These are phyloP conservation scores for Chelonoidis abingdonii DNA, from an alignment of 2,113 vertebrate species.

Conservation along the genomic window DNA sequence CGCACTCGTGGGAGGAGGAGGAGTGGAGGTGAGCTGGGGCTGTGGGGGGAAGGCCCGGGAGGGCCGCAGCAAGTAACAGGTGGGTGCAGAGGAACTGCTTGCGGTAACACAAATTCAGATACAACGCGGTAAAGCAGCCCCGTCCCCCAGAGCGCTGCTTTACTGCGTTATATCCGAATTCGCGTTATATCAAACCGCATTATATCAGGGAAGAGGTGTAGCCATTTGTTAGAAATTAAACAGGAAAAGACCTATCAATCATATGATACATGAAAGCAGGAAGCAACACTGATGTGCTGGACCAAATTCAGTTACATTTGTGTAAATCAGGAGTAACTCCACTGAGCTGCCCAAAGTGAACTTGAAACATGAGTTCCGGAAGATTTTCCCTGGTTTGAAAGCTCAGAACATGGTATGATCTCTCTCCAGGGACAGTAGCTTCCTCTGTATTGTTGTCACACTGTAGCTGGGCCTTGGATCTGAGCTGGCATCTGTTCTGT, in stretches of 20 bases:
- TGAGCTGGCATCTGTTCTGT: background rate
- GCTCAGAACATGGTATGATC: background rate
- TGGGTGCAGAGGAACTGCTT: too few species aligned
- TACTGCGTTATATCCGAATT: too few species aligned
- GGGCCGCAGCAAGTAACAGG: too few species aligned
- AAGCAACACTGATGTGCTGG: background rate
- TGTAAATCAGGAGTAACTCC: accelerated
- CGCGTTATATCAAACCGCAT: too few species aligned
- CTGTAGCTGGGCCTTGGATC: accelerated
- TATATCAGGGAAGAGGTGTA: background rate
- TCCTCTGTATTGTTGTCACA: background rate
- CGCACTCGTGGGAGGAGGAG: too few species aligned
- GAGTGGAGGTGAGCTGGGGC: too few species aligned
- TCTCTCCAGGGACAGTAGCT: background rate
- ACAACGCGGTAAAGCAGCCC: too few species aligned
- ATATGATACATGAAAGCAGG: background rate
- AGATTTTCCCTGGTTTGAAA: background rate
- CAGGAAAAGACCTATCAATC: background rate
- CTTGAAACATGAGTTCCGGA: background rate
- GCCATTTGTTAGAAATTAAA: background rate
- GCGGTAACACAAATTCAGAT: too few species aligned
- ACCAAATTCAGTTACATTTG: background rate
- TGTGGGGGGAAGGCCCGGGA: too few species aligned
- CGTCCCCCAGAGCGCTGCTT: too few species aligned
- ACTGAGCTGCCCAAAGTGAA: background rate